phyloP scores from a whole-genome alignment of 2,888 invertebrate genomes.

The Nomada ruficornis region DNA sequence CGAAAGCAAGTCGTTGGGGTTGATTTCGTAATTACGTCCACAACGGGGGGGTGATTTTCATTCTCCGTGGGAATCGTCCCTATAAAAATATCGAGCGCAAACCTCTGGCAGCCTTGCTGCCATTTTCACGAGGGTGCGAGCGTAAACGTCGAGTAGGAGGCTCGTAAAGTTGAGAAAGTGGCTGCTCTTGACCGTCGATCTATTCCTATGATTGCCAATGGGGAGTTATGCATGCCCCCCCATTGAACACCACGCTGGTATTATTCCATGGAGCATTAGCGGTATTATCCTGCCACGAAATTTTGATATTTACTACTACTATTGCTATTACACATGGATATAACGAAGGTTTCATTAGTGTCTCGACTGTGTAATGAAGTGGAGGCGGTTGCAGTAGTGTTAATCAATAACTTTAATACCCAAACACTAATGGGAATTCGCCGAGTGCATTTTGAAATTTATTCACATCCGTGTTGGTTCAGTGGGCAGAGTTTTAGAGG shows the following conservation, averaged over 20 bases:
- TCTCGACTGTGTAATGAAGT: constrained; percentile 24
- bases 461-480: background rate
- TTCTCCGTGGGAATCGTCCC: background rate
- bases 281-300: constrained; percentile 1
- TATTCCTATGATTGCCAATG: constrained; percentile 12
- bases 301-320: constrained; percentile 21
- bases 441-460: background rate
- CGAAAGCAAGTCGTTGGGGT: background rate
- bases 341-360: background rate
- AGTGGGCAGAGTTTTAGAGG: too few relatives aligned
- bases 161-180: constrained; percentile 55
- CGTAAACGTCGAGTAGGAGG: constrained; percentile 43
- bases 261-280: constrained; percentile 28
- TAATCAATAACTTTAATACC: background rate
- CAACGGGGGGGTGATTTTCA: background rate
- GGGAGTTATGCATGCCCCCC: constrained; percentile 6
- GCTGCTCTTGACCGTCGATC: constrained; percentile 39
- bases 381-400: background rate
- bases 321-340: background rate
- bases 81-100: constrained; percentile 44
- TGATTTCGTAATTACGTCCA: constrained; percentile 14
- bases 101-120: constrained; percentile 12
- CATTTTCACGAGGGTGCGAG: constrained; percentile 33
- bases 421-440: background rate
- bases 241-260: constrained; percentile 1